These are phyloP conservation scores for Podarcis lilfordi DNA, from an alignment of 2,797 vertebrate genomes.

Conservation along the genomic window DNA sequence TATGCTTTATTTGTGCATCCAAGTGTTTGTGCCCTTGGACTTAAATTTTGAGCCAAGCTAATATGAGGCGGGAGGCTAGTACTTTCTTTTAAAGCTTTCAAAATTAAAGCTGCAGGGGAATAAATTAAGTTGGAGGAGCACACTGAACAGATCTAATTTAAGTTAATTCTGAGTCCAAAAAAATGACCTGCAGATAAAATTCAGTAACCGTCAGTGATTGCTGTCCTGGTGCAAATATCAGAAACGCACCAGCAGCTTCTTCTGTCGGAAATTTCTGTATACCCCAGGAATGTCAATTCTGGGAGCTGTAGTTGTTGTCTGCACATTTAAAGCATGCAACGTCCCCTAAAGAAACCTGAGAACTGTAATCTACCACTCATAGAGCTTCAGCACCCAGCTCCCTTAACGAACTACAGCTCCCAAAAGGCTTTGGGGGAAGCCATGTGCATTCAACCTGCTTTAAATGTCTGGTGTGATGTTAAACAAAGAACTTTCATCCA, in stretches of 20 bases:
- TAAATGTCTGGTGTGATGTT: too few relatives aligned
- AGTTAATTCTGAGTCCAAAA: neutral
- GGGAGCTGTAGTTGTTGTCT: neutral
- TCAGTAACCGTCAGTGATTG: neutral
- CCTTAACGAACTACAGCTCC: too few relatives aligned
- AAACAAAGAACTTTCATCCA: too few relatives aligned
- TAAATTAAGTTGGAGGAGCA: neutral
- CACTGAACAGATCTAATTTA: neutral
- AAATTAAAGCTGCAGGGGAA: conserved; percentile 12
- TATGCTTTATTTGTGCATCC: neutral
- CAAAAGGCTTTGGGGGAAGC: too few relatives aligned
- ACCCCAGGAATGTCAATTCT: neutral
- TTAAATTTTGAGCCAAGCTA: neutral
- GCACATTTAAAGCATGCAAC: neutral
- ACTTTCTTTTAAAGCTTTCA: neutral
- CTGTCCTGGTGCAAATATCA: neutral
- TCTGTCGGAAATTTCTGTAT: neutral
- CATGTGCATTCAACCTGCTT: too few relatives aligned
- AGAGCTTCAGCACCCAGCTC: too few relatives aligned
- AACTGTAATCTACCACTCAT: too few relatives aligned
- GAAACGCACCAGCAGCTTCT: neutral
- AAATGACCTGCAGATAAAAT: neutral
- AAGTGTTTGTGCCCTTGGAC: neutral
- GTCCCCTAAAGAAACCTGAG: too few relatives aligned
- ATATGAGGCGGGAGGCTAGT: neutral